Base-by-base conservation (phyloP, 2,888 invertebrate genomes). In the Drosophila greeni region DNA sequence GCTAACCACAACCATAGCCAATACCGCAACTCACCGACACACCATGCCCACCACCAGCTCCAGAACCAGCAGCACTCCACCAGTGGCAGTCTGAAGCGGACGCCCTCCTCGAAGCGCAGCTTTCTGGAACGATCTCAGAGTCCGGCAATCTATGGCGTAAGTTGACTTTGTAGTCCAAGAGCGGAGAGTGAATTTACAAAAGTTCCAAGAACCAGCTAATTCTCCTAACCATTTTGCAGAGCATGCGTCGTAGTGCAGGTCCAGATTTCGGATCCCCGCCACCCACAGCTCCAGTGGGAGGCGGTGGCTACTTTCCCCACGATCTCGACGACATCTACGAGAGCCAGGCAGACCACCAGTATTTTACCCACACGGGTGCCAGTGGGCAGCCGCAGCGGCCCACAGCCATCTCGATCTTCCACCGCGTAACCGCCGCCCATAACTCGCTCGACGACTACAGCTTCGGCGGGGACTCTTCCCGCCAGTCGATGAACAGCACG, bases 311-410 rank as follows among this genome's bases (percentile, higher is more conserved):
- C 68, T 89, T 89, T 75, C 88, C 89, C 20, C 88, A 89, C 60
- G 89, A 89, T 85, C 86, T 89, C 69, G 88, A 89, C 68, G 89
- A 89, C 61, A 89, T 89, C 33, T 87, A 86, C 67, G 89, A 89
- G 68, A 82, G 84, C 58, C 87, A 88, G 66, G 79, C 74, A 39
- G 89, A 89, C 82, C 87, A 87, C 76, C 88, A 88, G 85, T 89
- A 89, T 84, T 88, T 87, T 52, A 89, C 89, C n/a, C 86, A 88
- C 64, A 88, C 88, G 1, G 89, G 88, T 34, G 81, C 85, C 49
- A 85, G 75, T 29, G 77, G 82, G 33, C 82, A 72, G 24, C 71
- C 82, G 12, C 62, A 88, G 31, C 86, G 88, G 12, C 87, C 89
- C 51, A 85, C 87, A 14, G 88, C 89, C 52, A 84, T 86, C 73